These are phyloP conservation scores for Lithophane leautieri DNA, from an alignment of 2,888 invertebrate genomes.

Conservation along the genomic window DNA sequence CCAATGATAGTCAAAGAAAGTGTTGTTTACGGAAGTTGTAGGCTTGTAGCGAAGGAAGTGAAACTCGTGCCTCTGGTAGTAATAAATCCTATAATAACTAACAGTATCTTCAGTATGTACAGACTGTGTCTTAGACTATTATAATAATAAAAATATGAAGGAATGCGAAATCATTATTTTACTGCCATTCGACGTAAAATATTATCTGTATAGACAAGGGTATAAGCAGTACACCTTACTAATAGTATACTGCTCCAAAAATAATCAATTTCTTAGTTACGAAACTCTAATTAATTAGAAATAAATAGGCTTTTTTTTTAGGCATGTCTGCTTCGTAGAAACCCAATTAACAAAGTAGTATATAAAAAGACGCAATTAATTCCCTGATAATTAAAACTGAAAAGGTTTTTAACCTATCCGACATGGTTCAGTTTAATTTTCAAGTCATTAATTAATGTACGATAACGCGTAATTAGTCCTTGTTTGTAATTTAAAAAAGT, in stretches of 20 bases:
- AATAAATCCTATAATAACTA: conserved; percentile 33
- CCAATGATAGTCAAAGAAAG: conserved; percentile 53
- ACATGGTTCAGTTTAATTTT: conserved; percentile 41
- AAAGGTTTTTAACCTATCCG: conserved; percentile 44
- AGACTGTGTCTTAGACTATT: conserved; percentile 15
- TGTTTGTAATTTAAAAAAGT: background rate
- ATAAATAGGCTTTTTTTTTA: conserved; percentile 16
- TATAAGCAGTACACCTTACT: background rate
- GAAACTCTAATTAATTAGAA: conserved; percentile 22
- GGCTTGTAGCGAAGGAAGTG: conserved; percentile 63
- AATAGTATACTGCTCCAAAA: background rate
- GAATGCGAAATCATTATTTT: conserved; percentile 2
- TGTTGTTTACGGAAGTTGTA: conserved; percentile 70
- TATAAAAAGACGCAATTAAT: conserved; percentile 33
- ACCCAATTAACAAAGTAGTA: conserved; percentile 41
- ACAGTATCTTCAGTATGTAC: conserved; percentile 9
- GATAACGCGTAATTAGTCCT: conserved; percentile 19
- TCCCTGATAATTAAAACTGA: conserved; percentile 37
- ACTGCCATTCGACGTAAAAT: background rate
- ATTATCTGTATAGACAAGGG: background rate
- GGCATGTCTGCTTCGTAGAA: conserved; percentile 20
- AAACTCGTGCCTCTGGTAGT: conserved; percentile 58
- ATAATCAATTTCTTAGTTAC: conserved; percentile 9
- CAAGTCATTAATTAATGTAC: conserved; percentile 26
- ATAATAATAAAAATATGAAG: conserved; percentile 6